Percentiles rank a stretch among this genome's conserved stretches.
Evolutionary conservation across 2,113 vertebrate species (phyloP).

Genomic region (Xenopus laevis): DNA sequence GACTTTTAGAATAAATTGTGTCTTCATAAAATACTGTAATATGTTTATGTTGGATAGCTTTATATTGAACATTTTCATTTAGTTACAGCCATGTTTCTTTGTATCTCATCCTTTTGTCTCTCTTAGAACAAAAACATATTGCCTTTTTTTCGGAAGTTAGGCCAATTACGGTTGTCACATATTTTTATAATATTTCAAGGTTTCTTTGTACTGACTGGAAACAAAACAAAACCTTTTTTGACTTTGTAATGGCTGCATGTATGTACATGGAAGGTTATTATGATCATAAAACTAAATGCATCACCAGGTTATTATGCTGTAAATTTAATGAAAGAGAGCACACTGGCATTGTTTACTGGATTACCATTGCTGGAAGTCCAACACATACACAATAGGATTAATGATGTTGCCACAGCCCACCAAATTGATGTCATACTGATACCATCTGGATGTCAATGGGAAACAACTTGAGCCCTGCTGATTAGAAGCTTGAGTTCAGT

Average conservation of each 20-base stretch:
- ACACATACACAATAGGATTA: neutral
- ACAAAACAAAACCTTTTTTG: neutral
- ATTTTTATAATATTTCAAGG: neutral
- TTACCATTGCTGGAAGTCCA: constrained; percentile 10
- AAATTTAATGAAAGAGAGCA: neutral
- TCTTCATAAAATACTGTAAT: too few species aligned
- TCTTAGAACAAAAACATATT: too few species aligned
- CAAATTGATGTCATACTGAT: constrained; percentile 9
- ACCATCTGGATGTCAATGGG: constrained; percentile 1
- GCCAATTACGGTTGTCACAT: neutral
- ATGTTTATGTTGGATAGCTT: too few species aligned
- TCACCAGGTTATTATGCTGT: neutral
- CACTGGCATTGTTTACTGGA: neutral
- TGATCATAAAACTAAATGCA: neutral
- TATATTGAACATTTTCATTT: too few species aligned
- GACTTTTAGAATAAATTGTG: too few species aligned
- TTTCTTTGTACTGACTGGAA: neutral
- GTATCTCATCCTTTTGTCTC: too few species aligned
- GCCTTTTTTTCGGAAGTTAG: neutral
- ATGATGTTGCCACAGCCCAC: neutral
- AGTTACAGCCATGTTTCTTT: too few species aligned
- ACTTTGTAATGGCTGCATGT: neutral
- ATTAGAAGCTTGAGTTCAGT: constrained; percentile 6
- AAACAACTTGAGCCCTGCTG: constrained; percentile 5
- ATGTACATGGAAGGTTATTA: neutral